Percentiles rank a stretch among this genome's conserved stretches.
These are phyloP conservation scores for Microdon myrmicae DNA, from an alignment of 2,888 invertebrate genomes.

Conservation along the genomic window DNA sequence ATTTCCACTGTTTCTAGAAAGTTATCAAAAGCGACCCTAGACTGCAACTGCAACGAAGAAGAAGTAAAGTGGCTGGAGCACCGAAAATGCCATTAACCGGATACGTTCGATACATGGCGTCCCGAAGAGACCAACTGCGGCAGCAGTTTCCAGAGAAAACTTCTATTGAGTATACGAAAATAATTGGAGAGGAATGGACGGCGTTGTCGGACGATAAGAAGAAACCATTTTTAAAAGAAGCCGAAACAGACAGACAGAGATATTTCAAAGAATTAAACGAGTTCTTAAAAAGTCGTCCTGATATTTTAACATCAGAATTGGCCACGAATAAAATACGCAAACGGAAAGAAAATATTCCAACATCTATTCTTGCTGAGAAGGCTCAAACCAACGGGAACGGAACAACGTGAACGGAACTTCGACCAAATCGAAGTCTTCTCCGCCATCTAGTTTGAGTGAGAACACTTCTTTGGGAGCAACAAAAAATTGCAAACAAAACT, in stretches of 20 bases:
- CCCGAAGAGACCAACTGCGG: slow-evolving; percentile 82
- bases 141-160: slow-evolving; percentile 83
- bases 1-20: too few relatives aligned
- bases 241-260: slow-evolving; percentile 91
- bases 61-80: slow-evolving; percentile 64
- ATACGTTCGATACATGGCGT: slow-evolving; percentile 87
- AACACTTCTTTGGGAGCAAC: slow-evolving; percentile 3
- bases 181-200: slow-evolving; percentile 93
- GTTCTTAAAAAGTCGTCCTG: slow-evolving; percentile 61
- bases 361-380: slow-evolving; percentile 53
- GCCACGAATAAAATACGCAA: slow-evolving; percentile 60
- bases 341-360: slow-evolving; percentile 40
- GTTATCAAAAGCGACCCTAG: too few relatives aligned
- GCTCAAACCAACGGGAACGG: slow-evolving; percentile 40
- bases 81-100: slow-evolving; percentile 65
- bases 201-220: slow-evolving; percentile 84
- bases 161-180: slow-evolving; percentile 90
- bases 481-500: slow-evolving; percentile 20
- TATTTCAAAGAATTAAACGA: slow-evolving; percentile 61
- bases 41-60: too few relatives aligned
- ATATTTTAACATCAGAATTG: slow-evolving; percentile 61
- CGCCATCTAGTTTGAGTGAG: slow-evolving; percentile 20
- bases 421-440: slow-evolving; percentile 6
- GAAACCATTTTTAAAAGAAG: slow-evolving; percentile 89
- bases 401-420: slow-evolving; percentile 24